phyloP scores from a whole-genome alignment of 2,113 vertebrate genomes.

The Crotalus helleri region DNA sequence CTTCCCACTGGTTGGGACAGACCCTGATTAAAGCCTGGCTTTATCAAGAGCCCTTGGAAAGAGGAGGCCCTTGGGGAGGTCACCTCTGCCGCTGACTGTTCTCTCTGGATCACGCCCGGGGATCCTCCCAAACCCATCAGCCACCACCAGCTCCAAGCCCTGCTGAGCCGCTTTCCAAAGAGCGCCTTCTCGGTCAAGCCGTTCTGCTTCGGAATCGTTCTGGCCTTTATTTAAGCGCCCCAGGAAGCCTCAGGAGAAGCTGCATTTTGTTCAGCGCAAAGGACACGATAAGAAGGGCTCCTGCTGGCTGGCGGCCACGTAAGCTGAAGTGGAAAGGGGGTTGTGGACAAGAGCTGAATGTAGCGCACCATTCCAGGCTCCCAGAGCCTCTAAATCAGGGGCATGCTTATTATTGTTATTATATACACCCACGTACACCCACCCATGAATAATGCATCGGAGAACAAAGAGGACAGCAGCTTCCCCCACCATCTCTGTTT shows the following conservation, averaged over 20 bases:
- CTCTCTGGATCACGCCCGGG: neutral
- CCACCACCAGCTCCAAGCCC: no score
- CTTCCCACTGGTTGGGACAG: neutral
- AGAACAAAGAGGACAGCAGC: neutral
- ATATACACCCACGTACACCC: neutral
- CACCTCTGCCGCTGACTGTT: neutral
- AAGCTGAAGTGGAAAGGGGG: neutral
- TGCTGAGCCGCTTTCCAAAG: no score
- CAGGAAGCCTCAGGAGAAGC: neutral
- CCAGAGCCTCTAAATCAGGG: neutral
- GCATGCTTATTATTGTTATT: neutral
- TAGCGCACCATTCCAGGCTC: neutral
- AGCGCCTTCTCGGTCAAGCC: no score
- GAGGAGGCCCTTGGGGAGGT: neutral
- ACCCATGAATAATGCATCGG: neutral
- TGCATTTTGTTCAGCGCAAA: neutral
- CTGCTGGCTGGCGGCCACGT: neutral
- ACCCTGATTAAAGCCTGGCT: neutral
- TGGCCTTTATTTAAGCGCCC: neutral
- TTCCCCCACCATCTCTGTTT: neutral
- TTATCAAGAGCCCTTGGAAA: neutral
- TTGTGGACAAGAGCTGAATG: neutral
- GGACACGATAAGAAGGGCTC: neutral
- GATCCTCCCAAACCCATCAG: neutral
- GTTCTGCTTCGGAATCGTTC: neutral